A percentile compares a stretch with the other conserved stretches of the same genome.
These are phyloP conservation scores for Tenebrio molitor DNA, from an alignment of 1,140 invertebrate genomes.

Conservation along the genomic window DNA sequence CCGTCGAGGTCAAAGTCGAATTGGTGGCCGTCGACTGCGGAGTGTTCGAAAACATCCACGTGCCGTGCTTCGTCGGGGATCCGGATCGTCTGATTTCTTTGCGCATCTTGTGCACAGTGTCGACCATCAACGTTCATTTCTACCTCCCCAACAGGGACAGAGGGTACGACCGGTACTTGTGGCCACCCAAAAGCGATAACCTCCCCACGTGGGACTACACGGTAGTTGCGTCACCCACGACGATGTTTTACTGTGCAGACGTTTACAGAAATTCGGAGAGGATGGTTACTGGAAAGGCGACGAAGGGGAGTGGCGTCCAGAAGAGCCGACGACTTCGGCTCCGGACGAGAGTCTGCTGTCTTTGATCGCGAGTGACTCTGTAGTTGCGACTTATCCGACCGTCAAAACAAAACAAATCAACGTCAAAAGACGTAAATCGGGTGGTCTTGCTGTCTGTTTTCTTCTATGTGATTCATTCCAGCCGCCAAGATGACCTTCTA, in stretches of 20 bases:
- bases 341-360: constrained; percentile 15
- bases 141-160: constrained; percentile 51
- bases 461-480: constrained; percentile 44
- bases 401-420: constrained; percentile 5
- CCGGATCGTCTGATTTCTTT: constrained; percentile 49
- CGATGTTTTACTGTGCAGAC: too few species aligned
- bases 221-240: too few species aligned
- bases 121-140: constrained; percentile 55
- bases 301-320: constrained; percentile 36
- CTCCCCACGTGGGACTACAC: neutral
- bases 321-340: constrained; percentile 41
- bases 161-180: constrained; percentile 51
- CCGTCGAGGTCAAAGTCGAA: constrained; percentile 47
- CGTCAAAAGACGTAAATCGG: neutral
- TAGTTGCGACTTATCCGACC: constrained; percentile 25
- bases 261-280: neutral
- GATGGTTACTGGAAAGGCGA: too few species aligned
- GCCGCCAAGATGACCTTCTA: constrained; percentile 56
- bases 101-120: constrained; percentile 54
- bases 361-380: constrained; percentile 20
- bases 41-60: constrained; percentile 55
- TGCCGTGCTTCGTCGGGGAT: constrained; percentile 58
- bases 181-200: constrained; percentile 55
- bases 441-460: neutral
- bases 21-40: constrained; percentile 53